A percentile compares a stretch with the other conserved stretches of the same genome.
phyloP scores from a whole-genome alignment of 2,797 vertebrate genomes.

The Cryptoblepharus egeriae region DNA sequence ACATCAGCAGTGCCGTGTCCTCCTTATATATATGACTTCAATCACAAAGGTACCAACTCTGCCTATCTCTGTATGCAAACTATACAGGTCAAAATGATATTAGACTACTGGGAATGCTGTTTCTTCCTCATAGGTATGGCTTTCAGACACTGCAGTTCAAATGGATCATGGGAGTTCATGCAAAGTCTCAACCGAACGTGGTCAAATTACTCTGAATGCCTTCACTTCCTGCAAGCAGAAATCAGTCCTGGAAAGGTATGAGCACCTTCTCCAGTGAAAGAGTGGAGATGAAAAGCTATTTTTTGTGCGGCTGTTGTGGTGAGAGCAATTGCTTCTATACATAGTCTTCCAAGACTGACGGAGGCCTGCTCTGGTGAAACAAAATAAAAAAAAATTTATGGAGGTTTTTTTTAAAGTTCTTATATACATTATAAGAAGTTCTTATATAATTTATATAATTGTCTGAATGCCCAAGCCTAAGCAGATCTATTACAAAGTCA shows the following conservation, averaged over 20 bases:
- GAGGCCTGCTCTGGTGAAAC: too few relatives aligned
- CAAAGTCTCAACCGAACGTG: conserved; percentile 86
- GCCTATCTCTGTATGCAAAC: background rate
- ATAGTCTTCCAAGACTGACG: too few relatives aligned
- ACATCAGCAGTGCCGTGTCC: conserved; percentile 84
- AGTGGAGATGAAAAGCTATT: background rate
- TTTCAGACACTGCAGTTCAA: conserved; percentile 84
- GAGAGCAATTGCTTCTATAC: too few relatives aligned
- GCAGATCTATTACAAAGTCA: too few relatives aligned
- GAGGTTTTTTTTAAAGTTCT: too few relatives aligned
- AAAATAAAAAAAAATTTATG: too few relatives aligned
- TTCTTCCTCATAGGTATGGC: conserved; percentile 72
- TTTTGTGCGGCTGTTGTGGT: background rate
- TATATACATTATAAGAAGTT: too few relatives aligned
- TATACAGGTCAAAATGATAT: background rate
- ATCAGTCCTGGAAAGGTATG: conserved; percentile 79
- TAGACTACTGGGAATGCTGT: conserved; percentile 9
- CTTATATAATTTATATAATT: too few relatives aligned
- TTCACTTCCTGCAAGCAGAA: conserved; percentile 80
- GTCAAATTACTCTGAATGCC: conserved; percentile 90
- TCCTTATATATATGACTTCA: conserved; percentile 90
- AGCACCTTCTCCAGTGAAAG: background rate
- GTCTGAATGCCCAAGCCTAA: too few relatives aligned
- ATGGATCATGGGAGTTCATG: conserved; percentile 86
- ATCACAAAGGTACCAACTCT: conserved; percentile 84